These are phyloP conservation scores for Philereme vetulata DNA, from an alignment of 2,888 invertebrate species.

Conservation along the genomic window DNA sequence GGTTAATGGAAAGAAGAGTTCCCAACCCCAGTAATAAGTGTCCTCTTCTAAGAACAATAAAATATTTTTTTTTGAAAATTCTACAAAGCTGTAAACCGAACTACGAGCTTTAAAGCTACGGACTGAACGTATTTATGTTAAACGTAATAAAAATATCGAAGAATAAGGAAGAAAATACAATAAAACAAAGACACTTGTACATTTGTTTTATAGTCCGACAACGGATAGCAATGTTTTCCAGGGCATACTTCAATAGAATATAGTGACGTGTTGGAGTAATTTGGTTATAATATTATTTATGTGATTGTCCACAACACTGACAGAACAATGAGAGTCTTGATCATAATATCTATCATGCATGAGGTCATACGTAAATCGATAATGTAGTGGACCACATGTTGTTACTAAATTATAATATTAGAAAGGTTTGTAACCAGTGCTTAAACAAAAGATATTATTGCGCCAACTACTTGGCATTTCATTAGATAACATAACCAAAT, in stretches of 20 bases:
- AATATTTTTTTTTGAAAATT: too few species aligned
- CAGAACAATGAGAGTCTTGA: constrained; percentile 54
- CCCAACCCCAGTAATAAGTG: too few species aligned
- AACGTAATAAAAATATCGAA: too few species aligned
- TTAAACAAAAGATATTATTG: constrained; percentile 9
- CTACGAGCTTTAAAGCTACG: too few species aligned
- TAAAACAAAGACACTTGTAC: too few species aligned
- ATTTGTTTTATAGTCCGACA: too few species aligned
- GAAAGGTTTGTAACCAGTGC: constrained; percentile 11
- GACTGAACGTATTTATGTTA: too few species aligned
- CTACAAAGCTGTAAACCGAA: too few species aligned
- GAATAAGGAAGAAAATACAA: too few species aligned
- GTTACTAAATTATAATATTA: constrained; percentile 29
- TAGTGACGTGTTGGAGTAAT: constrained; percentile 38
- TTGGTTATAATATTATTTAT: constrained; percentile 49
- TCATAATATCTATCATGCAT: constrained; percentile 35
- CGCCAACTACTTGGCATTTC: not conserved
- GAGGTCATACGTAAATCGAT: constrained; percentile 38
- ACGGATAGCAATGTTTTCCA: too few species aligned
- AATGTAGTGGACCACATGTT: constrained; percentile 42
- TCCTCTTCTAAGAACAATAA: too few species aligned
- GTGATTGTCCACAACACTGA: constrained; percentile 49
- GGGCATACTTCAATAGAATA: not conserved
- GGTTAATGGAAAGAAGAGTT: too few species aligned
- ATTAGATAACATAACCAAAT: not conserved